phyloP scores from a whole-genome alignment of 2,797 vertebrate genomes.

The Jordanella pulchra region DNA sequence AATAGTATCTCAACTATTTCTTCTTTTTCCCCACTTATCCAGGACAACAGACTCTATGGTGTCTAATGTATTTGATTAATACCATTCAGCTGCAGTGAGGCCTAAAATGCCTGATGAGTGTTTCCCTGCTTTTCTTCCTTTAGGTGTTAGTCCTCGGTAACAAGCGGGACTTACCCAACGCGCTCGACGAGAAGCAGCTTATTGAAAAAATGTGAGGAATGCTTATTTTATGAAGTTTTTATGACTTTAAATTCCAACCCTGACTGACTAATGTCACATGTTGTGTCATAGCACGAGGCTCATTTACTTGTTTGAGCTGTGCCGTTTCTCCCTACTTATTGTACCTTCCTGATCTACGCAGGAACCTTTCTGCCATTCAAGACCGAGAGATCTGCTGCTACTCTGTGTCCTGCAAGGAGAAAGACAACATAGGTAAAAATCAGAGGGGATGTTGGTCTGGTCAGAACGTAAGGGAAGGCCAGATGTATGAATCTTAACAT shows the following conservation, averaged over 20 bases:
- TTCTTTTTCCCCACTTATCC: background rate
- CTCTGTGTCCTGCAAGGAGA: slow-evolving; percentile 98
- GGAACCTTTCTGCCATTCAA: slow-evolving; percentile 87
- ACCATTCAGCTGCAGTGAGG: background rate
- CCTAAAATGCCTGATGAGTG: slow-evolving; percentile 12
- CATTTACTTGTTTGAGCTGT: no score
- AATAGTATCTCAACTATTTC: background rate
- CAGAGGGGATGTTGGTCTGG: background rate
- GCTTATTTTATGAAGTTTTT: background rate
- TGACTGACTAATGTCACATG: background rate
- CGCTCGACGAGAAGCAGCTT: slow-evolving; percentile 97
- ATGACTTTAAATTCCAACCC: background rate
- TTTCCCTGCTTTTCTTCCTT: background rate
- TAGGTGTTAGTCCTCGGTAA: slow-evolving; percentile 98
- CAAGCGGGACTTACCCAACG: slow-evolving; percentile 92
- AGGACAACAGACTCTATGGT: slow-evolving; percentile 16
- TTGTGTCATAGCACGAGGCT: background rate
- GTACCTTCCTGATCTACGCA: slow-evolving; percentile 40
- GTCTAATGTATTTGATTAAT: background rate
- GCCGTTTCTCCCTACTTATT: background rate
- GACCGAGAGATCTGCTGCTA: slow-evolving; percentile 89
- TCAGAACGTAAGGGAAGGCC: background rate
- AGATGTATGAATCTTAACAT: background rate
- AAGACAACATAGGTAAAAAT: slow-evolving; percentile 86
- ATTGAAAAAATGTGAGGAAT: slow-evolving; percentile 97